Conservation (phyloP, 1,140 invertebrate genomes). For the Diachasma alloeum region DNA sequence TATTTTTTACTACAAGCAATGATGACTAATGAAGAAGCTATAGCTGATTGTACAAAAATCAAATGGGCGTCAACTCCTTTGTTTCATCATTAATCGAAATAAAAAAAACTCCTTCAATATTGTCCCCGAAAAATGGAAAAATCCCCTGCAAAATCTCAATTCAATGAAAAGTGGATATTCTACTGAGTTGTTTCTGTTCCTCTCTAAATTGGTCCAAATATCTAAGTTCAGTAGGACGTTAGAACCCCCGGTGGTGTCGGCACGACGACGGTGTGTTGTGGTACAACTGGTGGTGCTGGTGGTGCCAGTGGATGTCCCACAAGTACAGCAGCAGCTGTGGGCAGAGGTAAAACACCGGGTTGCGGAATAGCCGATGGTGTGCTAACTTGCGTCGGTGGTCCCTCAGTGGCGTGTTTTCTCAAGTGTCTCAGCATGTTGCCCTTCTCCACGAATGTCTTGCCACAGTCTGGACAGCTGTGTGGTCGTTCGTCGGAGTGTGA, state of each 20-base stretch:
- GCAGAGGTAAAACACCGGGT: slow-evolving; percentile 45
- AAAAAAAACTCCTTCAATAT: too few relatives aligned
- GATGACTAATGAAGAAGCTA: too few relatives aligned
- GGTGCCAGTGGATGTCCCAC: slow-evolving; percentile 60
- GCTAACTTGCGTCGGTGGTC: slow-evolving; percentile 60
- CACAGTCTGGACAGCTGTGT: slow-evolving; percentile 78
- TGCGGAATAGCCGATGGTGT: slow-evolving; percentile 57
- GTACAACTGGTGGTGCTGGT: slow-evolving; percentile 54
- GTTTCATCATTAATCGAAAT: too few relatives aligned
- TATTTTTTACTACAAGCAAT: too few relatives aligned
- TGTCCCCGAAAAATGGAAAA: too few relatives aligned
- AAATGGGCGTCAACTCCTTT: too few relatives aligned
- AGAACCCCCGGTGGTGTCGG: slow-evolving; percentile 62
- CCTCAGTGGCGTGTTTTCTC: slow-evolving; percentile 65
- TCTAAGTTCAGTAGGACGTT: slow-evolving; percentile 53
- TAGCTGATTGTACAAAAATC: too few relatives aligned
- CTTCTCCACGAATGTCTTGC: slow-evolving; percentile 82
- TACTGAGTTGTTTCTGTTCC: neutral
- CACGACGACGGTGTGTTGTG: slow-evolving; percentile 63
- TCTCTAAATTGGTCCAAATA: slow-evolving; percentile 19
- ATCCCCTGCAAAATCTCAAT: neutral
- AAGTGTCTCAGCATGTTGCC: slow-evolving; percentile 75
- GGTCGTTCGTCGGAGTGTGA: slow-evolving; percentile 89
- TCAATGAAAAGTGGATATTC: neutral
- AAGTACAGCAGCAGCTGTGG: slow-evolving; percentile 47